These are phyloP conservation scores for Taeniopygia guttata DNA, from an alignment of 2,797 vertebrate genomes.

Conservation along the genomic window DNA sequence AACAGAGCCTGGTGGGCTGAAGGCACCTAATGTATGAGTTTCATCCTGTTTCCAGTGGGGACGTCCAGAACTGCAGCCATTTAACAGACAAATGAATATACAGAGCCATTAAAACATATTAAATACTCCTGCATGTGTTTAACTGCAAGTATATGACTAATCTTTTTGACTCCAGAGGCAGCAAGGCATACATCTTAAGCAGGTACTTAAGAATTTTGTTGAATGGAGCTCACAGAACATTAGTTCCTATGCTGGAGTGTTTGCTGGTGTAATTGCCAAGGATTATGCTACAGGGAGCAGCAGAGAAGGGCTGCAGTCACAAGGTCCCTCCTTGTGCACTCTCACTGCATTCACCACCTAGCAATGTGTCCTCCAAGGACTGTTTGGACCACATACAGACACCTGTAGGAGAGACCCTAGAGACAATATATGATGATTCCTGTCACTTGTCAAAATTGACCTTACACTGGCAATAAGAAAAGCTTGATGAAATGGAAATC, in stretches of 20 bases:
- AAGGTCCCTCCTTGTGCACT: neutral
- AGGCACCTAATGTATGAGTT: neutral
- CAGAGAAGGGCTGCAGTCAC: neutral
- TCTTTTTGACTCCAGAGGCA: conserved; percentile 14
- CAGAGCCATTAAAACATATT: conserved; percentile 27
- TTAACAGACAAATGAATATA: conserved; percentile 45
- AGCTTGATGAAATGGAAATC: neutral
- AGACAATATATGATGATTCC: neutral
- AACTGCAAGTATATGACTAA: conserved; percentile 12
- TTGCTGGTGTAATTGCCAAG: neutral
- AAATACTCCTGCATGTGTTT: conserved; percentile 6
- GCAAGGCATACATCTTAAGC: conserved; percentile 3
- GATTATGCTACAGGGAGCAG: neutral
- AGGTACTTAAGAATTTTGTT: conserved; percentile 18
- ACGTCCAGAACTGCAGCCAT: neutral
- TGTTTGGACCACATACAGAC: neutral
- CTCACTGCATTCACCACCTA: rapidly evolving
- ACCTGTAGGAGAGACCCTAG: neutral
- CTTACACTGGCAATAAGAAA: neutral
- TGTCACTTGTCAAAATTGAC: neutral
- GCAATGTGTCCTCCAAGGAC: neutral
- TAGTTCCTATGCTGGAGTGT: neutral
- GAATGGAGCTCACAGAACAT: neutral
- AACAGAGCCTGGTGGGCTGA: neutral
- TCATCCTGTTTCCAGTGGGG: neutral